These are phyloP conservation scores for Frankliniella intonsa DNA, from an alignment of 2,888 invertebrate species.

Conservation along the genomic window DNA sequence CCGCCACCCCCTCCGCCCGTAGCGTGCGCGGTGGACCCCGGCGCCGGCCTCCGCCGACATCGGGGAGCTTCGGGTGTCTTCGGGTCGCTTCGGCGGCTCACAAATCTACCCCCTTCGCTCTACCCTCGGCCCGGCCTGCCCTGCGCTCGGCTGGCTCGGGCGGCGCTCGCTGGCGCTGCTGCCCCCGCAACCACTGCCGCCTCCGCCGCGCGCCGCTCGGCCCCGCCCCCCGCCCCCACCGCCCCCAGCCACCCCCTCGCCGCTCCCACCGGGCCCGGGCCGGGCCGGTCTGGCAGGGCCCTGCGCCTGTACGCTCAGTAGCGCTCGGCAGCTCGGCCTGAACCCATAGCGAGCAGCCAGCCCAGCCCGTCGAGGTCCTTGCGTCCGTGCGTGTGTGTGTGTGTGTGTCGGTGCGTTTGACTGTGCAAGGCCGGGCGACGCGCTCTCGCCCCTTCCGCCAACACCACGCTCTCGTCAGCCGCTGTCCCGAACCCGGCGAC, in stretches of 20 bases:
- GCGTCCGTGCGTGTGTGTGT: constrained; percentile 47
- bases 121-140: constrained; percentile 29
- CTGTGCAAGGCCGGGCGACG: not conserved
- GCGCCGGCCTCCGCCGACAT: constrained; percentile 48
- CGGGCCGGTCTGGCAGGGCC: constrained; percentile 52
- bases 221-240: not conserved
- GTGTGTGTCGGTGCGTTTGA: not conserved
- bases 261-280: constrained; percentile 39
- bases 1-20: constrained; percentile 41
- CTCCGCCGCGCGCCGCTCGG: not conserved
- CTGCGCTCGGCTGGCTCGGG: not conserved
- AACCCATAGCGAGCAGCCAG: constrained; percentile 33
- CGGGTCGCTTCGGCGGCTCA: constrained; percentile 27
- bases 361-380: constrained; percentile 36
- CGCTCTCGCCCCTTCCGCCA: not conserved
- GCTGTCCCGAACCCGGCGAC: constrained; percentile 5
- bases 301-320: constrained; percentile 51
- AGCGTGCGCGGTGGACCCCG: constrained; percentile 49
- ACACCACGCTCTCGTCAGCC: constrained; percentile 17
- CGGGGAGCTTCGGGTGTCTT: constrained; percentile 37
- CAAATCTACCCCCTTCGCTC: constrained; percentile 32
- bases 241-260: constrained; percentile 32
- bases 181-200: constrained; percentile 19
- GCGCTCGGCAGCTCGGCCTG: constrained; percentile 34
- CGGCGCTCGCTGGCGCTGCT: constrained; percentile 3